These are phyloP conservation scores for Eupsilia transversa DNA, from an alignment of 2,888 invertebrate genomes.

Conservation along the genomic window DNA sequence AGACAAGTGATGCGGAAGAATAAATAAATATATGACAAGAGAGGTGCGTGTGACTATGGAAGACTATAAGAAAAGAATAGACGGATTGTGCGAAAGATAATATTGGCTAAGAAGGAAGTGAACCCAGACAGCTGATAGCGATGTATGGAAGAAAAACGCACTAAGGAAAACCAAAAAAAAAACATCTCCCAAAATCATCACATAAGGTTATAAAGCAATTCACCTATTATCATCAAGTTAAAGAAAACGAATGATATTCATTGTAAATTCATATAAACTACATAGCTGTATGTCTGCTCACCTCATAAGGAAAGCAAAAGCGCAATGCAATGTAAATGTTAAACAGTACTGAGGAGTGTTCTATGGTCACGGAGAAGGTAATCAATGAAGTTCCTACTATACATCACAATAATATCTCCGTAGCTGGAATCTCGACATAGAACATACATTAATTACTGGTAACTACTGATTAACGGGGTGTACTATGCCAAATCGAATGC, in stretches of 20 bases:
- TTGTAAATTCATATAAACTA: background rate
- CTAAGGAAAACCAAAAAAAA: too few relatives aligned
- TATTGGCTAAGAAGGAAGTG: too few relatives aligned
- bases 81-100: too few relatives aligned
- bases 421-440: background rate
- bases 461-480: background rate
- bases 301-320: slow-evolving; percentile 54
- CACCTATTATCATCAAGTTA: background rate
- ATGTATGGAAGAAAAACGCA: too few relatives aligned
- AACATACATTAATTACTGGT: background rate
- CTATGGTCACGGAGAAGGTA: slow-evolving; percentile 3
- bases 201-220: background rate
- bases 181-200: background rate
- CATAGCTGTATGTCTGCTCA: slow-evolving; percentile 13
- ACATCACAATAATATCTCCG: too few relatives aligned
- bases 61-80: too few relatives aligned
- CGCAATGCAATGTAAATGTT: slow-evolving; percentile 46
- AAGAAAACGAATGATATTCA: background rate
- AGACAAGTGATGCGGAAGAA: too few relatives aligned
- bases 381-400: slow-evolving; percentile 5
- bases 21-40: too few relatives aligned
- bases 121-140: too few relatives aligned
- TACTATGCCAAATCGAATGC: too few relatives aligned
- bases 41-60: too few relatives aligned
- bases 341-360: slow-evolving; percentile 44